Base-by-base conservation (phyloP, 37 sponge, comb jelly and placozoan species). In the Geodia barretti region DNA sequence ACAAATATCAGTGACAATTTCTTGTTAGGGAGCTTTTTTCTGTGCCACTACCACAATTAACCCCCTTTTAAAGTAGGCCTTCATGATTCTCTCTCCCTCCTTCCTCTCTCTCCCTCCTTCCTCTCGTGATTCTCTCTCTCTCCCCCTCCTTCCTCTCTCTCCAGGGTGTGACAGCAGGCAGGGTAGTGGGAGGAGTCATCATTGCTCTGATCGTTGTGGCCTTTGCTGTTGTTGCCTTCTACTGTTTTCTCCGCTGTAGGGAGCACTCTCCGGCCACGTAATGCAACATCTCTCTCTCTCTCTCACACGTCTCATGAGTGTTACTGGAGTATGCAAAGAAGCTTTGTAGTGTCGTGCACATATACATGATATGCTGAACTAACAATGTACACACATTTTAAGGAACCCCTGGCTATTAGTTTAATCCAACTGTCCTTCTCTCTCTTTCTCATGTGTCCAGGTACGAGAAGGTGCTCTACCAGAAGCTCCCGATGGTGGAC, bases 221-320 rank as follows among this genome's bases (percentile, higher is more conserved):
- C 9, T 36, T 37, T 32, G 71, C 81, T 3, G 40, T 19, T n/a
- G 3, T 70, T 60, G 4, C 38, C 9, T 62, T 71, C 71, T 80
- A 54, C 70, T 25, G 59, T 26, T 70, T 60, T 61, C 81, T 80
- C 35, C 70, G 54, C 29, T 80, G 79, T 42, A 20, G 28, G 40
- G 8, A 9, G 1, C 66, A 42, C 19, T 11, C 60, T 20, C 11
- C 60, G 11, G 19, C 60, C 60, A 58, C 19, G 19, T 11, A 58
- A 14, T 73, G 8, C 5, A 23, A 8, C 61, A 14, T 21, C 11
- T 33, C 36, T 54, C 30, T 78, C 23, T 71, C 19, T 68, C 42
- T n/a, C 60, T 0, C 29, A 93, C 92, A 83, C 59, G 70, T 75
- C 47, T 92, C 91, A 41, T 86, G 90, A 24, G 68, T 88, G 20